Base-by-base conservation (phyloP, 37 sponge, comb jelly and placozoan species). In the Dysidea cf. avara region DNA sequence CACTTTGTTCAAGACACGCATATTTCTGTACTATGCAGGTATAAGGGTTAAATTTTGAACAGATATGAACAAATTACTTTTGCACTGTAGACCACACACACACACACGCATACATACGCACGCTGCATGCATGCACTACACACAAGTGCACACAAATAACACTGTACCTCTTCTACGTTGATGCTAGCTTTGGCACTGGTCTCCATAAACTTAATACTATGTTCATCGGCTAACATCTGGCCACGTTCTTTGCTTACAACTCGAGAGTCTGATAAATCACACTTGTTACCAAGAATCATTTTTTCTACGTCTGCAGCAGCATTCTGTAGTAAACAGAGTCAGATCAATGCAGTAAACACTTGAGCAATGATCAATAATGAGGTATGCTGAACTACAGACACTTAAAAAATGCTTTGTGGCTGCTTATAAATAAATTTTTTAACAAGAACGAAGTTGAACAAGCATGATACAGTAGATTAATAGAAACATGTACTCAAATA, bases 241-340 rank as follows among this genome's bases (percentile, higher is more conserved):
- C 95, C 99, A 75, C 89, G 88, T 80, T 98, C 96, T 47, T 65
- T 81, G 73, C 87, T 84, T 56, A 98, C 93, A 30, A 87, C 86
- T 39, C 99, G 56, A 2, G 90, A 77, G 26, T 98, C 99, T 13
- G 83, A 90, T 16, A 92, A 71, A 57, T 98, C 99, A 74, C 96
- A 98, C 77, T 98, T 98, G 81, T 98, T 98, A 25, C 90, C 99
- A 1, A 98, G 79, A 2, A 98, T 94, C 96, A 98, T 95, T 63
- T 91, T 94, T 80, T 98, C 99, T 35, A 98, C 99, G 69, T 98
- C 99, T 6, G 93, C 81, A 2, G 99, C 84, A 7, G 99, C 99
- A 75, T 98, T 88, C 97, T 96, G 61, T 7, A 61, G 17, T 34
- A n/a, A 31, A 30, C 40, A 60, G 21, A 74, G n/a, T n/a, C 22